Evolutionary conservation across 2,888 invertebrate genomes (phyloP), one percentile per base, ranked within the genome.

Genomic region (Aproaerema taeniolella): DNA sequence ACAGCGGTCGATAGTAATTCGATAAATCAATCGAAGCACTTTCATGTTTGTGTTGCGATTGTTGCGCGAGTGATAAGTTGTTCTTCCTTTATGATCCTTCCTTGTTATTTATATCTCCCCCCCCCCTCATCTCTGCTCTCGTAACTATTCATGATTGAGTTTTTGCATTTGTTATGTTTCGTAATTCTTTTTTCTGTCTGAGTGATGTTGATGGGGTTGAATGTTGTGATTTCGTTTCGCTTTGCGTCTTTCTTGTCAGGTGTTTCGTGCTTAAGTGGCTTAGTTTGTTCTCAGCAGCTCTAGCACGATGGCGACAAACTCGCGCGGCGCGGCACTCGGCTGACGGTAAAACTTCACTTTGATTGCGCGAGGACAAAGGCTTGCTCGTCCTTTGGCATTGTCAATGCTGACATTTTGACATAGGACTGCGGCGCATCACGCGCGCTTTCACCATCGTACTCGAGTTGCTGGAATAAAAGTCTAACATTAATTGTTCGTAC

Each of bases 1-100:
- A n/a, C 31, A 15, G 30, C 55, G 61, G 54, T 61, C 62, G 51
- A 66, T 67, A 61, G 66, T 72, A 70, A 73, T 72, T 70, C 72
- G 67, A 74, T 74, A 74, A 75, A 75, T 75, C 75, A 75, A 72
- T 74, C 68, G 61, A 42, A 32, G 32, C 41, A 42, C 42, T 47
- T 45, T 41, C 36, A 29, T 54, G 54, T 52, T 52, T 52, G 46
- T 38, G 52, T 45, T 36, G 25, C 33, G 33, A 26, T 28, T 8
- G 30, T 15, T 13, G 16, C 20, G 30, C 14, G 12, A n/a, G 34
- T 34, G 34, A 39, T 33, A 39, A 39, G 28, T 39, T 39, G 39
- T 29, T 26, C 17, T n/a, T 20, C n/a, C 20, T 33, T 35, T 35
- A 35, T 35, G 35, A 35, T 26, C 26, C 26, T n/a, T 20, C 14